Conservation (phyloP, 2,797 vertebrate genomes). For the Molossus alvarezi region DNA sequence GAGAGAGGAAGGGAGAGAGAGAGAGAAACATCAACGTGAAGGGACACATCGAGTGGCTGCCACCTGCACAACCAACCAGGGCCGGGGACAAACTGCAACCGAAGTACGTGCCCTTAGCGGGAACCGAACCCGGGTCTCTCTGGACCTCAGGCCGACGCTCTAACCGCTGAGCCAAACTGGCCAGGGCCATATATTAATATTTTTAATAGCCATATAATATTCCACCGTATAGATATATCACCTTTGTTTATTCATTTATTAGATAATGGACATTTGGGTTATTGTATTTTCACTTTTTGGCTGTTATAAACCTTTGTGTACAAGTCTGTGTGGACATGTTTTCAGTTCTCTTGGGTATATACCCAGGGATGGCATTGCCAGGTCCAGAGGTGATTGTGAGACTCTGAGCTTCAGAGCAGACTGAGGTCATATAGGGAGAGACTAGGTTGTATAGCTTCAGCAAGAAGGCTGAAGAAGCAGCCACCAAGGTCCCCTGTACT, state of each 20-base stretch:
- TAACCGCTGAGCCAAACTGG: too few relatives aligned
- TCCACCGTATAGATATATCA: background rate
- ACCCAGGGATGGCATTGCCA: background rate
- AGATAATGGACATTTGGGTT: background rate
- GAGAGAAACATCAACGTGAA: too few relatives aligned
- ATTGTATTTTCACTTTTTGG: background rate
- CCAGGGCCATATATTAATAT: background rate
- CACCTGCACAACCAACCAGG: too few relatives aligned
- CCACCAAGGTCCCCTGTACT: background rate
- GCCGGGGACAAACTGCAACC: too few relatives aligned
- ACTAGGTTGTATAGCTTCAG: background rate
- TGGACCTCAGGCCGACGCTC: too few relatives aligned
- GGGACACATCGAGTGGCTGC: too few relatives aligned
- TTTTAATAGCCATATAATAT: background rate
- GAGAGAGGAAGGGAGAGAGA: too few relatives aligned
- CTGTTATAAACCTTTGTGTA: background rate
- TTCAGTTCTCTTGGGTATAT: background rate
- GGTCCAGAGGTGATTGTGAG: background rate
- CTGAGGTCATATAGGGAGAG: background rate
- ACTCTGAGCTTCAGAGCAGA: background rate
- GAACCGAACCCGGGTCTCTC: too few relatives aligned
- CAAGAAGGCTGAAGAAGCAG: background rate
- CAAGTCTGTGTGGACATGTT: background rate
- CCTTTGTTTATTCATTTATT: background rate
- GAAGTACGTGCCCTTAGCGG: too few relatives aligned